Conservation (phyloP, 2,113 vertebrate genomes). For the Corythoichthys haematopterus region DNA sequence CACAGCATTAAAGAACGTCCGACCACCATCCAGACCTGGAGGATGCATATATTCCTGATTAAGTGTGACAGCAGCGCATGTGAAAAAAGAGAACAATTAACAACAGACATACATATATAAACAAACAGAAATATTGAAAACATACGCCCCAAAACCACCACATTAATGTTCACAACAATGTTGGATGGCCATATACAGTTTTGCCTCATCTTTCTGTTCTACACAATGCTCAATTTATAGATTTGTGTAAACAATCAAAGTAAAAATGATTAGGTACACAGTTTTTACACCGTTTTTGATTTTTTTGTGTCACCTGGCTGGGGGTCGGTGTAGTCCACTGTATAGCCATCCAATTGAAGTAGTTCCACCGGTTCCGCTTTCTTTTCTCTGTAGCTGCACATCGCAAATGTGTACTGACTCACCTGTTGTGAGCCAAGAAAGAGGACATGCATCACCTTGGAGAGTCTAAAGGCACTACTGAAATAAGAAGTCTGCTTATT, state of each 20-base stretch:
- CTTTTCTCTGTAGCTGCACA: conserved; percentile 99
- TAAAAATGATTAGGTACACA: too few species aligned
- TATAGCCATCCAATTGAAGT: conserved; percentile 95
- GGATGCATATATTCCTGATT: background rate
- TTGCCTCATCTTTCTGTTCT: background rate
- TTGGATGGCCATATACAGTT: too few species aligned
- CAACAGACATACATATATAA: background rate
- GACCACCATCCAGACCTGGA: conserved; percentile 90
- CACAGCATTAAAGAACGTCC: conserved; percentile 96
- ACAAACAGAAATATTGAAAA: background rate
- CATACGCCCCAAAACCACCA: background rate
- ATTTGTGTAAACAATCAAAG: background rate
- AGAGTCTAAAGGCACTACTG: background rate
- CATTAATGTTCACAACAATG: background rate
- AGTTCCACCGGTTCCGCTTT: conserved; percentile 97
- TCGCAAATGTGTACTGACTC: conserved; percentile 98
- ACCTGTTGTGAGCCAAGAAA: conserved; percentile 71
- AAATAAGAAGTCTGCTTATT: too few species aligned
- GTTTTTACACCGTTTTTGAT: background rate
- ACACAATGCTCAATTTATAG: background rate
- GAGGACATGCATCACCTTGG: background rate
- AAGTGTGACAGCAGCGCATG: background rate
- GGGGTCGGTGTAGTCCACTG: conserved; percentile 97
- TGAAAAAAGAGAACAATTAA: too few species aligned
- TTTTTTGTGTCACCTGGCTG: conserved; percentile 84